Evolutionary conservation across 2,797 vertebrate species (phyloP).

Genomic region (Botia almorhae): DNA sequence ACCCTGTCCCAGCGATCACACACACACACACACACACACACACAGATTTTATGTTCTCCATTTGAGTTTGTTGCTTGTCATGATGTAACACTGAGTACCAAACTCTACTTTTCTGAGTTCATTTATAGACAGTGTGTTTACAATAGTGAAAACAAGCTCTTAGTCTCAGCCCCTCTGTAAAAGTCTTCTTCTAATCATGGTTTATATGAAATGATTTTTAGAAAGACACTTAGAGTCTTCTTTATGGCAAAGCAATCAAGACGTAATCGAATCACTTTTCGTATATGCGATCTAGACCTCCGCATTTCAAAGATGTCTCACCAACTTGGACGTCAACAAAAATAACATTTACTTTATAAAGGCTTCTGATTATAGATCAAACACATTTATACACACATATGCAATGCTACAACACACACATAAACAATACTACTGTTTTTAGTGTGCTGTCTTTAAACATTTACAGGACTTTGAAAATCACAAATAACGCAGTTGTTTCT

Average conservation of each 20-base stretch:
- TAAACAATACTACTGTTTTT: conserved; percentile 4
- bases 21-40: conserved; percentile 37
- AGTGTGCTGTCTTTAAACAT: not conserved
- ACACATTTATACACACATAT: conserved; percentile 28
- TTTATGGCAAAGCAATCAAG: conserved; percentile 42
- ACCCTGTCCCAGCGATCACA: conserved; percentile 25
- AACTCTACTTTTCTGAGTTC: conserved; percentile 8
- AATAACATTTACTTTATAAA: not conserved
- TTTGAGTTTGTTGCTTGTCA: conserved; percentile 6
- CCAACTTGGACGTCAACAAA: not conserved
- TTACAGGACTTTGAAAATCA: not conserved
- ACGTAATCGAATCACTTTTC: conserved; percentile 33
- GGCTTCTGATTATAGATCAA: conserved; percentile 33
- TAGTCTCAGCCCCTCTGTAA: not conserved
- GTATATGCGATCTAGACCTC: conserved; percentile 14
- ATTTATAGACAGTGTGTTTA: conserved; percentile 18
- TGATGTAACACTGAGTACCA: conserved; percentile 3
- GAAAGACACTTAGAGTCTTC: conserved; percentile 32
- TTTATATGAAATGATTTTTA: conserved; percentile 41
- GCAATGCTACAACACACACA: conserved; percentile 12
- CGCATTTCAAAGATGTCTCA: conserved; percentile 15
- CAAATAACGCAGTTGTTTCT: no score
- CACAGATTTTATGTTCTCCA: conserved; percentile 20
- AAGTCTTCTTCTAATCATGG: conserved; percentile 38
- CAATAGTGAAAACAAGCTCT: conserved; percentile 13